Evolutionary conservation across 64 coral and sea anemone species (phyloP).

Genomic region (Stylophora pistillata): DNA sequence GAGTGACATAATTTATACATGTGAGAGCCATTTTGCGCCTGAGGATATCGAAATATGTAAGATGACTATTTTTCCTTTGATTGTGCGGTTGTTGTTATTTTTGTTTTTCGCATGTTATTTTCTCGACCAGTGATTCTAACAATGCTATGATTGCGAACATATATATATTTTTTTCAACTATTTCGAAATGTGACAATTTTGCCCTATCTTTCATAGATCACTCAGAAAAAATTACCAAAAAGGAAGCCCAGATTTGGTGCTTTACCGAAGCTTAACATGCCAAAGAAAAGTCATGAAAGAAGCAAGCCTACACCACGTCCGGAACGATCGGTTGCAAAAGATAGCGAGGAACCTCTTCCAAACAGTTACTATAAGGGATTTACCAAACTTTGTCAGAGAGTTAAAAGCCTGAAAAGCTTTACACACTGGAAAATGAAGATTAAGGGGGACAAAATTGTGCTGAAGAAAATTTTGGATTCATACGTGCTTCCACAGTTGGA

Average conservation of each 20-base stretch:
- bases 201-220: not conserved
- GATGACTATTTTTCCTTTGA: not conserved
- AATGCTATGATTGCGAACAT: no score
- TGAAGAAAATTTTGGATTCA: slow-evolving; percentile 46
- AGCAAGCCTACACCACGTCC: not conserved
- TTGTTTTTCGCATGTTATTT: slow-evolving; percentile 1
- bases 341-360: slow-evolving; percentile 16
- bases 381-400: slow-evolving; percentile 12
- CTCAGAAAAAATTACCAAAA: no score
- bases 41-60: no score
- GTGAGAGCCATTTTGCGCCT: no score
- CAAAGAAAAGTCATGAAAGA: no score
- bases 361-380: slow-evolving; percentile 33
- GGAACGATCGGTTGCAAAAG: not conserved
- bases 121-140: not conserved
- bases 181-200: slow-evolving; percentile 9
- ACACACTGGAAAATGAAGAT: slow-evolving; percentile 27
- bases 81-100: not conserved
- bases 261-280: not conserved
- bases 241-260: slow-evolving; percentile 9
- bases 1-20: no score
- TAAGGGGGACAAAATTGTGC: slow-evolving; percentile 11
- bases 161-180: slow-evolving; percentile 19
- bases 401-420: slow-evolving; percentile 11
- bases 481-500: slow-evolving; percentile 48